Evolutionary conservation across 2,113 vertebrate genomes (phyloP).

Genomic region (Notothenia rossii): DNA sequence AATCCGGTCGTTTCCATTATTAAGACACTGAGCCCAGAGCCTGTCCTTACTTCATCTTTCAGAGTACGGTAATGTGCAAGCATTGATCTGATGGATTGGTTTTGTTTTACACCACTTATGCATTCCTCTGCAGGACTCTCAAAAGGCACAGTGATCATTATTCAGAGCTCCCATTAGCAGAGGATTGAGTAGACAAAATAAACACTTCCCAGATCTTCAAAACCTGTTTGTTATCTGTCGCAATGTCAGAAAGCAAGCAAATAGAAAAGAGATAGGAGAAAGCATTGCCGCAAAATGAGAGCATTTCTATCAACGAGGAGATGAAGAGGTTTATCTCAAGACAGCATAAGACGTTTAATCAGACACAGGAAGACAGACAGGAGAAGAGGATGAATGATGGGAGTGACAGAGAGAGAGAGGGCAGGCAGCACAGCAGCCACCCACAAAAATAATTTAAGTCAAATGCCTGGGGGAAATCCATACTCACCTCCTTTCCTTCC

Average conservation of each 20-base stretch:
- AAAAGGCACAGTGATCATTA: conserved; percentile 30
- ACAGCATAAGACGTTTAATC: conserved; percentile 26
- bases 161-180: conserved; percentile 29
- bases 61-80: conserved; percentile 12
- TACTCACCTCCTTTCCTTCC: conserved; percentile 61
- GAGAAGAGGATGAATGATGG: conserved; percentile 39
- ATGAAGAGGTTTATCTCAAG: conserved; percentile 13
- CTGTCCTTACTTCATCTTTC: conserved; percentile 21
- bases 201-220: conserved; percentile 34
- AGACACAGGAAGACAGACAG: conserved; percentile 38
- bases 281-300: conserved; percentile 4
- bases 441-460: conserved; percentile 20
- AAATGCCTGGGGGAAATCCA: conserved; percentile 37
- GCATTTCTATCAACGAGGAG: conserved; percentile 39
- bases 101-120: conserved; percentile 42
- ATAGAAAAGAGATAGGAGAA: background rate
- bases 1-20: conserved; percentile 9
- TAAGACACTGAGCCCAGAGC: conserved; percentile 14
- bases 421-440: conserved; percentile 6
- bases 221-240: conserved; percentile 17
- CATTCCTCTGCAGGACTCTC: conserved; percentile 46
- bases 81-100: conserved; percentile 45
- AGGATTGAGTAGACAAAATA: conserved; percentile 32
- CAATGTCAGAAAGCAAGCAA: conserved; percentile 2
- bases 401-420: conserved; percentile 24